phyloP scores from a whole-genome alignment of 1,140 invertebrate species.

The Ericerus pela region DNA sequence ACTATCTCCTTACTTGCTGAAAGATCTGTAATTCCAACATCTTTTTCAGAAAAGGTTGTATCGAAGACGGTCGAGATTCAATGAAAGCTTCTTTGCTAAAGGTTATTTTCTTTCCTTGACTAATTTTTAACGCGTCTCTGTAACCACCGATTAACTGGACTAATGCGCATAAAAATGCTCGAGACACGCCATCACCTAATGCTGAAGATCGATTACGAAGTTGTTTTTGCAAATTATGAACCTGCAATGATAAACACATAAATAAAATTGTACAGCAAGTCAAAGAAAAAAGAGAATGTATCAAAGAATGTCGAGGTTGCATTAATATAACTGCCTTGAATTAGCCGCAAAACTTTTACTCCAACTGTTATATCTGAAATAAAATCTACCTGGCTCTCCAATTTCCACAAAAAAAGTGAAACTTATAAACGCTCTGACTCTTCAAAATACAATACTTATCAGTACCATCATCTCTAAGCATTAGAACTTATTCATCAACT shows the following conservation, averaged over 20 bases:
- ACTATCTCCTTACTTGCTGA: slow-evolving; percentile 50
- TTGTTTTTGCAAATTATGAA: slow-evolving; percentile 49
- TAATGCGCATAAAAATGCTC: slow-evolving; percentile 74
- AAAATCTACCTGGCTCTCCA: no score
- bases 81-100: slow-evolving; percentile 77
- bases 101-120: slow-evolving; percentile 64
- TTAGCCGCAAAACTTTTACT: no score
- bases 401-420: no score
- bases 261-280: no score
- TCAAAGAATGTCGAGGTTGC: no score
- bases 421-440: neutral
- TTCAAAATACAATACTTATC: neutral
- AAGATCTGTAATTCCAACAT: slow-evolving; percentile 90
- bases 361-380: no score
- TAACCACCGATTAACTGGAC: slow-evolving; percentile 88
- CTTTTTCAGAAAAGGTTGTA: slow-evolving; percentile 76
- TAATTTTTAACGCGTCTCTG: slow-evolving; percentile 70
- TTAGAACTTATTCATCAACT: slow-evolving; percentile 29
- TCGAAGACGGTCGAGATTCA: slow-evolving; percentile 55
- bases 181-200: slow-evolving; percentile 75
- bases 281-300: no score
- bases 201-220: slow-evolving; percentile 50
- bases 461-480: no score
- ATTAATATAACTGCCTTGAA: no score
- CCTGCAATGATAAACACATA: slow-evolving; percentile 35